Percentiles rank a stretch among this genome's conserved stretches.
These are phyloP conservation scores for Heliconius eleuchia DNA, from an alignment of 1,140 invertebrate species.

Conservation along the genomic window DNA sequence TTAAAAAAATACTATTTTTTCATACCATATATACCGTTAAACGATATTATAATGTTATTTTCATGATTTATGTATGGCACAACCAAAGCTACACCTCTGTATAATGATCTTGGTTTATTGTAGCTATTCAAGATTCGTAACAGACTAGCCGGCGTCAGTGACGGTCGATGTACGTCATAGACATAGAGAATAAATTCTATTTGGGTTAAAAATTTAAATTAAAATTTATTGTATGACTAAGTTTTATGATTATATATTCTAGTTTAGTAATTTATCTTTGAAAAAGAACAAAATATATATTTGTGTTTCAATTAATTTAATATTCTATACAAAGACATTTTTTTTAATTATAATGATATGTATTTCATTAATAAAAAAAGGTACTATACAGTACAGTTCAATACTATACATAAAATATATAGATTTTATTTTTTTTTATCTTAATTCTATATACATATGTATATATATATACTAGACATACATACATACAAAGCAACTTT, in stretches of 20 bases:
- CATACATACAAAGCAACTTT: background rate
- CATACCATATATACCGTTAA: constrained; percentile 8
- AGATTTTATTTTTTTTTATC: background rate
- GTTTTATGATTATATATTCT: background rate
- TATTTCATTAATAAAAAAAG: too few species aligned
- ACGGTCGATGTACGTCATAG: constrained; percentile 62
- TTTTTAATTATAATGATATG: too few species aligned
- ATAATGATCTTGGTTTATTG: constrained; percentile 54
- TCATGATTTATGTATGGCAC: constrained; percentile 13
- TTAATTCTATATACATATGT: background rate
- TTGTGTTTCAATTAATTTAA: too few species aligned
- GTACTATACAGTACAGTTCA: too few species aligned
- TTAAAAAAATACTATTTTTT: background rate
- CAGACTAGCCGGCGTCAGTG: constrained; percentile 65
- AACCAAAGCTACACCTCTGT: constrained; percentile 46
- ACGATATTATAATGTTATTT: background rate
- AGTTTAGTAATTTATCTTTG: background rate
- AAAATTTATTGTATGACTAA: background rate
- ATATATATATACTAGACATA: background rate
- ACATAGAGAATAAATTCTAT: constrained; percentile 8
- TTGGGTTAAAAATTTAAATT: background rate
- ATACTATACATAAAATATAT: too few species aligned
- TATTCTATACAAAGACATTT: too few species aligned
- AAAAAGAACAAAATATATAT: too few species aligned
- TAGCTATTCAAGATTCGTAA: constrained; percentile 50